phyloP scores from a whole-genome alignment of 2,113 vertebrate species.

The Psettodes erumei region DNA sequence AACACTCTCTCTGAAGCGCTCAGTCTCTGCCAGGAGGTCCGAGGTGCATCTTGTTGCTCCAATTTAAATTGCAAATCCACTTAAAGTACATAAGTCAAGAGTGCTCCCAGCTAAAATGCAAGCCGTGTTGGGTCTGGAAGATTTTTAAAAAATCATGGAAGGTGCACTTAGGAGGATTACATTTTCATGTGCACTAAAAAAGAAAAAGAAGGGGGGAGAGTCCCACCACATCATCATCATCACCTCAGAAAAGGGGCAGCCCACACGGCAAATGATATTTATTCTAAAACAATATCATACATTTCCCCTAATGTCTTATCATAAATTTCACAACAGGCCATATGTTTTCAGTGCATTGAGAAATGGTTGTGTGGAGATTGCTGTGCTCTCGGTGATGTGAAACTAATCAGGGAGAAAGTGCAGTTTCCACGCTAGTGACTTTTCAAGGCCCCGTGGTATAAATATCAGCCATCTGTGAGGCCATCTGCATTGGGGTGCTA shows the following conservation, averaged over 20 bases:
- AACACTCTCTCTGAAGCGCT: slow-evolving; percentile 31
- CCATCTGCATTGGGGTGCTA: slow-evolving; percentile 84
- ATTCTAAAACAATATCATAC: slow-evolving; percentile 16
- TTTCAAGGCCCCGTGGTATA: slow-evolving; percentile 80
- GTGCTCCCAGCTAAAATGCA: slow-evolving; percentile 73
- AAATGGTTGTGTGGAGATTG: slow-evolving; percentile 31
- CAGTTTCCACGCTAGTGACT: slow-evolving; percentile 79
- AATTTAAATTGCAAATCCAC: slow-evolving; percentile 73
- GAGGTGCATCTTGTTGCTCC: slow-evolving; percentile 49
- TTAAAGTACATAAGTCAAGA: slow-evolving; percentile 64
- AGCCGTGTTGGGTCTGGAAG: slow-evolving; percentile 65
- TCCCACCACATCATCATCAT: slow-evolving; percentile 35
- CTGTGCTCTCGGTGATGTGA: slow-evolving; percentile 67
- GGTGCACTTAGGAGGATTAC: slow-evolving; percentile 78
- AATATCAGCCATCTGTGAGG: slow-evolving; percentile 85
- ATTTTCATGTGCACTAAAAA: slow-evolving; percentile 67
- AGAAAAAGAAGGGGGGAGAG: slow-evolving; percentile 32
- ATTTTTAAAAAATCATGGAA: slow-evolving; percentile 76
- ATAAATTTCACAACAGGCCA: slow-evolving; percentile 14
- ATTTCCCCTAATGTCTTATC: neutral
- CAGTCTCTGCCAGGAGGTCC: slow-evolving; percentile 30
- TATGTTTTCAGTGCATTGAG: slow-evolving; percentile 28
- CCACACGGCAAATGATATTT: slow-evolving; percentile 4
- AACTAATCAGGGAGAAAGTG: slow-evolving; percentile 77
- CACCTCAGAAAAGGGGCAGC: slow-evolving; percentile 11